A percentile compares a stretch with the other conserved stretches of the same genome.
Conservation (phyloP, 2,888 invertebrate genomes). For the Lamellibrachia satsuma region DNA sequence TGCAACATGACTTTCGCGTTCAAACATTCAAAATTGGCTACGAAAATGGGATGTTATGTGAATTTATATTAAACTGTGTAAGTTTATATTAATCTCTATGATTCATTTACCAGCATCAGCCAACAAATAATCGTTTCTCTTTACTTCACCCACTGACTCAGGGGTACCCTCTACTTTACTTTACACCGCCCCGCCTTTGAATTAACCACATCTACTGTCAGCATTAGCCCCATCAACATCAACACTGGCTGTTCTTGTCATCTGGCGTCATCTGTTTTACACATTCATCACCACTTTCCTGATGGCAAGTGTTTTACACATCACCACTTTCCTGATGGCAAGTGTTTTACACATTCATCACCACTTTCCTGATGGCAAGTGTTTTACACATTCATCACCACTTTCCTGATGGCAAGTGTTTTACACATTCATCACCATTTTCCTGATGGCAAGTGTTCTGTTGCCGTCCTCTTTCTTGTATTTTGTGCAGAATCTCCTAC, state of each 20-base stretch:
- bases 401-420: not conserved
- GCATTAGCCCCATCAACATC: no score
- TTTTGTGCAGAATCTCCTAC: no score
- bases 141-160: not conserved
- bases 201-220: no score
- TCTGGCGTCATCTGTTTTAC: not conserved
- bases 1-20: not conserved
- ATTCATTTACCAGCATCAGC: conserved; percentile 31
- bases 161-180: not conserved
- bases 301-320: not conserved
- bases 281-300: not conserved
- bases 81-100: not conserved
- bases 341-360: not conserved
- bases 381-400: not conserved
- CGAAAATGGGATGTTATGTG: conserved; percentile 7
- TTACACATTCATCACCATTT: not conserved
- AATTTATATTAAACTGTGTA: not conserved
- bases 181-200: not conserved
- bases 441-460: not conserved
- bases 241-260: not conserved
- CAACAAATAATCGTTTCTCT: conserved; percentile 23
- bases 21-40: conserved; percentile 18
- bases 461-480: not conserved
- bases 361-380: not conserved
- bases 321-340: not conserved